These are phyloP conservation scores for Dallia pectoralis DNA, from an alignment of 2,797 vertebrate genomes.

Conservation along the genomic window DNA sequence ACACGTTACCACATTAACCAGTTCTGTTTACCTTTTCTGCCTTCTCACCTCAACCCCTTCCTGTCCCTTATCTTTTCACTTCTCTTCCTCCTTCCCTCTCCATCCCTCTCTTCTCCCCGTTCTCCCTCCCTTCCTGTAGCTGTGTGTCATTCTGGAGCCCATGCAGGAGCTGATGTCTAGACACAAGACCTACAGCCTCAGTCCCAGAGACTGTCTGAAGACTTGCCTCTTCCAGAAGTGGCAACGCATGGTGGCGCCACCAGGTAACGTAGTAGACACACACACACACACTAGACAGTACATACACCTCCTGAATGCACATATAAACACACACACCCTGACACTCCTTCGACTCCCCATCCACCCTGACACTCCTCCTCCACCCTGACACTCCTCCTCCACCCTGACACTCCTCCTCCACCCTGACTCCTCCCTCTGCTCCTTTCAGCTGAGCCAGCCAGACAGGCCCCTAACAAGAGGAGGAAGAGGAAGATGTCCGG, in stretches of 20 bases:
- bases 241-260: slow-evolving; percentile 98
- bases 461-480: slow-evolving; percentile 93
- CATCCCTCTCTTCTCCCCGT: not conserved
- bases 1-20: no score
- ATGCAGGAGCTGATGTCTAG: slow-evolving; percentile 99
- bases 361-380: slow-evolving; percentile 9
- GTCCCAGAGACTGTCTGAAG: slow-evolving; percentile 98
- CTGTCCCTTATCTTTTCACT: no score
- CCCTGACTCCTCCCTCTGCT: slow-evolving; percentile 2
- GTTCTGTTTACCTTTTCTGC: no score
- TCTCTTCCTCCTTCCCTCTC: not conserved
- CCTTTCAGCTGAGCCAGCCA: slow-evolving; percentile 87
- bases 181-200: slow-evolving; percentile 99
- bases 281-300: slow-evolving; percentile 11
- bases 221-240: slow-evolving; percentile 99
- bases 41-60: no score
- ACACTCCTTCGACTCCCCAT: slow-evolving; percentile 10
- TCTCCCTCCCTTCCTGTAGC: slow-evolving; percentile 65
- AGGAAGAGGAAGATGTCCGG: slow-evolving; percentile 99
- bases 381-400: not conserved
- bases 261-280: slow-evolving; percentile 71
- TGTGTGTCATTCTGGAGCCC: slow-evolving; percentile 99
- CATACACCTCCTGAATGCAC: not conserved
- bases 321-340: slow-evolving; percentile 3
- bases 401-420: not conserved